phyloP scores from a whole-genome alignment of 2,113 vertebrate species.

The Tragulus kanchil region DNA sequence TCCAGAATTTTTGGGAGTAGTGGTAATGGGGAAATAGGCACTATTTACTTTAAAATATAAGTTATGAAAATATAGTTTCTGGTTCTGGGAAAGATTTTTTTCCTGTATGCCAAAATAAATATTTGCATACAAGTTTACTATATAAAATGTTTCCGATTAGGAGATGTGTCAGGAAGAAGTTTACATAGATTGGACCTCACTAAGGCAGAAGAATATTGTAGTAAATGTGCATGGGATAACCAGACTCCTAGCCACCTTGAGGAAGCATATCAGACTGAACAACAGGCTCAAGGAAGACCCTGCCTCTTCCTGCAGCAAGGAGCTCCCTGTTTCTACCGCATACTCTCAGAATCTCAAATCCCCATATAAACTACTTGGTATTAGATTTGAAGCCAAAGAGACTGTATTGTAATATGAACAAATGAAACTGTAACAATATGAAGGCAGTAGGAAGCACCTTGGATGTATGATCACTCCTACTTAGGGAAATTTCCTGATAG shows the following conservation, averaged over 20 bases:
- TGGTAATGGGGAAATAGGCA: not conserved
- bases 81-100: constrained; percentile 13
- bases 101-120: not conserved
- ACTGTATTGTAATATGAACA: not conserved
- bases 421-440: not conserved
- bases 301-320: not conserved
- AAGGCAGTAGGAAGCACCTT: not conserved
- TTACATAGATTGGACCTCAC: not conserved
- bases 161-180: not conserved
- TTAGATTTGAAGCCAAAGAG: not conserved
- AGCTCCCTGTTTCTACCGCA: not conserved
- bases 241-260: not conserved
- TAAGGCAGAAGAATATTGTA: not conserved
- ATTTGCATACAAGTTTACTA: too few species aligned
- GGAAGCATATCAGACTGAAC: not conserved
- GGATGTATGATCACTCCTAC: not conserved
- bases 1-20: not conserved
- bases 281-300: not conserved
- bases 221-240: not conserved
- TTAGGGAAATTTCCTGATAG: not conserved
- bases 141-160: not conserved
- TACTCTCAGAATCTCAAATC: not conserved
- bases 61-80: not conserved
- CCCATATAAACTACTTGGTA: not conserved
- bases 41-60: constrained; percentile 14